Evolutionary conservation across 2,113 vertebrate species (phyloP).

Genomic region (Chascanopsetta lugubris): DNA sequence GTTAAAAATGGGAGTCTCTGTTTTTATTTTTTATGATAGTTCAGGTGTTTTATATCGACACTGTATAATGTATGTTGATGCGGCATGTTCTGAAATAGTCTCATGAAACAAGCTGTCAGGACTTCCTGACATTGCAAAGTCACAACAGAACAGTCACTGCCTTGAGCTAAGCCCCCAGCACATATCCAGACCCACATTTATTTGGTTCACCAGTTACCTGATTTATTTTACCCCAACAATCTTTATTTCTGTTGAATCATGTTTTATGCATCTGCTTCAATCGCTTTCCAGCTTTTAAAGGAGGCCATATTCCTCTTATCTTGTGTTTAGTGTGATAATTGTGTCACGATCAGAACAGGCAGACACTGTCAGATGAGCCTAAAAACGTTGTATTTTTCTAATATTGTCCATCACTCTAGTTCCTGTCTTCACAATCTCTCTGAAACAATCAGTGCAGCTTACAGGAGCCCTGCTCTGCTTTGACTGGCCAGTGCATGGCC

Average conservation of each 20-base stretch:
- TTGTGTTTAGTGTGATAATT: too few relatives aligned
- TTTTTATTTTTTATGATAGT: neutral
- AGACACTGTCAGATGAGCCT: too few relatives aligned
- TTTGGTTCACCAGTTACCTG: neutral
- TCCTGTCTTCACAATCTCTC: too few relatives aligned
- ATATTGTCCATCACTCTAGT: too few relatives aligned
- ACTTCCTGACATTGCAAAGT: neutral
- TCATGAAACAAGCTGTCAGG: neutral
- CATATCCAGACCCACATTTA: neutral
- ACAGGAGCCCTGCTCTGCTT: too few relatives aligned
- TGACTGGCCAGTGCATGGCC: too few relatives aligned
- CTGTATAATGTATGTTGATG: neutral
- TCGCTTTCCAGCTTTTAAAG: neutral
- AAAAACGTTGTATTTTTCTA: too few relatives aligned
- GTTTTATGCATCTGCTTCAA: neutral
- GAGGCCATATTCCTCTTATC: too few relatives aligned
- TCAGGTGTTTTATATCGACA: neutral
- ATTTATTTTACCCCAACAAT: neutral
- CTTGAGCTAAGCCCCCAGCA: neutral
- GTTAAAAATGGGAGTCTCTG: neutral
- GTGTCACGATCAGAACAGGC: too few relatives aligned
- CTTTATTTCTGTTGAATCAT: neutral
- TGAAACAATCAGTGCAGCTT: too few relatives aligned
- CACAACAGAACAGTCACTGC: neutral
- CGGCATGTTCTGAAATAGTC: neutral